A percentile compares a stretch with the other conserved stretches of the same genome.
Evolutionary conservation across 2,113 vertebrate species (phyloP).

Genomic region (Corydoras sp.): DNA sequence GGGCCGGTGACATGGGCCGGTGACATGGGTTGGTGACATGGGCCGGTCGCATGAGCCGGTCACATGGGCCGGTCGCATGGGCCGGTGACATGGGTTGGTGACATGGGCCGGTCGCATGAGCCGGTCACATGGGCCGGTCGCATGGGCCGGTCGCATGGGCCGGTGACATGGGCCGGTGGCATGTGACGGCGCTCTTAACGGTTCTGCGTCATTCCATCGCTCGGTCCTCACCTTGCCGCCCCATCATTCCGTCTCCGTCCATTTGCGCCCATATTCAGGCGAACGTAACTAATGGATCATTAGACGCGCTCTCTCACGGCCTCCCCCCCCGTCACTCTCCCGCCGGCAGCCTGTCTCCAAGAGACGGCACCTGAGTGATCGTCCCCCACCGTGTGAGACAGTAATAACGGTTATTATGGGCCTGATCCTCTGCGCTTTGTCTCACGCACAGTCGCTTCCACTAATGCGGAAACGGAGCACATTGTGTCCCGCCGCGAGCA

Average conservation of each 20-base stretch:
- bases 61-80: no score
- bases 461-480: conserved; percentile 16
- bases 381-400: conserved; percentile 2
- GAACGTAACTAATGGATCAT: conserved; percentile 4
- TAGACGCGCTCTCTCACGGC: background rate
- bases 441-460: background rate
- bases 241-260: background rate
- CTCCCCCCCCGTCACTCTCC: conserved; percentile 21
- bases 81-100: no score
- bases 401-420: conserved; percentile 31
- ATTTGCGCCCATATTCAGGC: background rate
- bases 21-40: no score
- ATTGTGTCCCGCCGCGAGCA: background rate
- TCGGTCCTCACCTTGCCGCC: background rate
- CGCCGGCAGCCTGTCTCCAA: conserved; percentile 14
- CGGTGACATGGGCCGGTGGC: no score
- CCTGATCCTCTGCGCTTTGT: conserved; percentile 17
- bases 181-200: no score
- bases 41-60: no score
- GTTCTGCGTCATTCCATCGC: no score
- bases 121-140: no score
- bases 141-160: no score
- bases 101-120: no score
- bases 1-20: no score
- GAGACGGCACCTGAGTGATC: conserved; percentile 24